Base-by-base conservation (phyloP, 2,113 vertebrate genomes). In the Okapia johnstoni region DNA sequence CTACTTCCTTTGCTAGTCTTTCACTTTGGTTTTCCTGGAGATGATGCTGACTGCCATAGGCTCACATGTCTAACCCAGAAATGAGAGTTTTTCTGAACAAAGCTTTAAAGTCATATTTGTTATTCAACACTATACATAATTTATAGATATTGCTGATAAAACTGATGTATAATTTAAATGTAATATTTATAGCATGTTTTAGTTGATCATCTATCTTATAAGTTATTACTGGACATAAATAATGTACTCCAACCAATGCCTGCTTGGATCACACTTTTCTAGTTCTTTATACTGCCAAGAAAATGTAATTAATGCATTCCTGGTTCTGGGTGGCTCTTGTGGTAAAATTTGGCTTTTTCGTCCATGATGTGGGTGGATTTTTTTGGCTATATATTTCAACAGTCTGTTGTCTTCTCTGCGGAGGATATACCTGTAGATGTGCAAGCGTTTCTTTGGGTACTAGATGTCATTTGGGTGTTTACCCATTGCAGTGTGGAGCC, bases 141-240 rank as follows among this genome's bases (percentile, higher is more conserved):
- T 85, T 91, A 81, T 28, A 85, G 28, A 70, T 88, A 40, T 54
- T 96, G n/a, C 57, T 70, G 60, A 63, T 87, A 88, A 91, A 91
- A 16, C 54, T 95, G 50, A 80, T 88, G 13, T 23, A 66, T 50
- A 50, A 92, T 85, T 92, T 94, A 46, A 84, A 52, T n/a, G 83
- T 94, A 52, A 52, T 97, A 86, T 91, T 93, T 84, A 58, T 77
- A 94, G n/a, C 33, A 58, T 77, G 15, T 92, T 88, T 84, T 87
- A 91, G 21, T 50, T 88, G 36, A 76, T 57, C 21, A 87, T n/a
- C 73, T 93, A 43, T 87, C 66, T 88, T 66, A 57, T 33, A 58
- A 14, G 17, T 88, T 88, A 46, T 84, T 93, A n/a, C 21, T 85
- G 21, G 28, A 46, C 28, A 46, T 83, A 77, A 55, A 25, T 88